phyloP scores from a whole-genome alignment of 2,888 invertebrate species.

The Furcula furcula region DNA sequence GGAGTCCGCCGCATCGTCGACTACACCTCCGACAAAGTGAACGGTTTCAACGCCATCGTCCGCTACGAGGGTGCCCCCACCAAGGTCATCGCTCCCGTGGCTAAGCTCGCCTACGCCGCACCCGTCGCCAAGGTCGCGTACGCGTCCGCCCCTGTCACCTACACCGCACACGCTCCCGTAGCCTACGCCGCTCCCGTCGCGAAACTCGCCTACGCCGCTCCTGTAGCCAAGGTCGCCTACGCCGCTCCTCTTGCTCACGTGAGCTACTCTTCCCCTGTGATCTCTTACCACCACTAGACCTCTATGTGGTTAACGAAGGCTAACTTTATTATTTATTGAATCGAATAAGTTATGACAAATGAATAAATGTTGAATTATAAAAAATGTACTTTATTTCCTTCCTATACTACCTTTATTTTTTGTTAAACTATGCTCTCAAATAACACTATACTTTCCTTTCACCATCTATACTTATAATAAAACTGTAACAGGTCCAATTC shows the following conservation, averaged over 20 bases:
- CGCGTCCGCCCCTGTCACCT: conserved; percentile 16
- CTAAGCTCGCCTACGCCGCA: conserved; percentile 36
- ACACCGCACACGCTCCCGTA: conserved; percentile 11
- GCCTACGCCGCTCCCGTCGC: conserved; percentile 18
- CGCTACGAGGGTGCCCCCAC: conserved; percentile 65
- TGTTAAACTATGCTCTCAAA: too few species aligned
- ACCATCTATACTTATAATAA: too few species aligned
- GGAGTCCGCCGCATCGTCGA: conserved; percentile 70
- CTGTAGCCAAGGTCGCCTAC: conserved; percentile 12
- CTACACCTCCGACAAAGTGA: conserved; percentile 64
- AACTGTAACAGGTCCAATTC: too few species aligned
- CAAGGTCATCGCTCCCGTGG: conserved; percentile 36
- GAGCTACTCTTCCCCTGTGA: conserved; percentile 58
- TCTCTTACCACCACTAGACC: conserved; percentile 72
- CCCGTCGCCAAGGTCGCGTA: conserved; percentile 44
- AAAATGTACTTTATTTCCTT: too few species aligned
- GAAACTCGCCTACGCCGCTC: conserved; percentile 41
- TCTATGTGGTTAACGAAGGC: too few species aligned
- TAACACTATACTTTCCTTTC: too few species aligned
- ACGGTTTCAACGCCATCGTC: conserved; percentile 73
- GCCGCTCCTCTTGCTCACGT: conserved; percentile 49
- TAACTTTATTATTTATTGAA: too few species aligned
- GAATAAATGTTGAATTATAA: too few species aligned
- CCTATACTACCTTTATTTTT: too few species aligned
- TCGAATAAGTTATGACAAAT: too few species aligned